Evolutionary conservation across 2,113 vertebrate species (phyloP).

Genomic region (Austrofundulus limnaeus): DNA sequence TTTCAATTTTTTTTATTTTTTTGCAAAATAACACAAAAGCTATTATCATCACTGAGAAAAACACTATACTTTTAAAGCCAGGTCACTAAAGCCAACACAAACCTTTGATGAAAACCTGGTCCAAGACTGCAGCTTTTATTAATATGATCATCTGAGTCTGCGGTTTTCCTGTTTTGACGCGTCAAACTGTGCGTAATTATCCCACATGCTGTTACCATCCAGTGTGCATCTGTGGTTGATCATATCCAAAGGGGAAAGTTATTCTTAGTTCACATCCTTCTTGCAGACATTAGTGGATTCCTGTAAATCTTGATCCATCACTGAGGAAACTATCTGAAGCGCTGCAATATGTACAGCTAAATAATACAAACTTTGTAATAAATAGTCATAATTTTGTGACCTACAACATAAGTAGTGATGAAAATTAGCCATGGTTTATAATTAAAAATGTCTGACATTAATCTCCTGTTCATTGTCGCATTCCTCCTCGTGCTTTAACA

Average conservation of each 20-base stretch:
- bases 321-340: too few species aligned
- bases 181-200: not conserved
- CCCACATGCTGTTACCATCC: too few species aligned
- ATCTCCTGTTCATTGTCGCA: not conserved
- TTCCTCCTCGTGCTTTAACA: too few species aligned
- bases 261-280: constrained; percentile 1
- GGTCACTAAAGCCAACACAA: constrained; percentile 2
- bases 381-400: too few species aligned
- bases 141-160: constrained; percentile 13
- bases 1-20: too few species aligned
- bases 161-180: constrained; percentile 5
- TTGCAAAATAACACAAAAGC: too few species aligned
- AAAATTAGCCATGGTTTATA: too few species aligned
- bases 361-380: too few species aligned
- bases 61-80: constrained; percentile 7
- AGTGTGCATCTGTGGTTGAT: not conserved
- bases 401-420: too few species aligned
- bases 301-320: not conserved
- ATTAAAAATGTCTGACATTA: too few species aligned
- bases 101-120: not conserved
- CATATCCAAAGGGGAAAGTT: constrained; percentile 5
- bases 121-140: constrained; percentile 9
- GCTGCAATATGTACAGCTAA: too few species aligned
- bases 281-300: not conserved
- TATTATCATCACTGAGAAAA: too few species aligned